Base-by-base conservation (phyloP, 2,888 invertebrate species). In the Cyclophora punctaria region DNA sequence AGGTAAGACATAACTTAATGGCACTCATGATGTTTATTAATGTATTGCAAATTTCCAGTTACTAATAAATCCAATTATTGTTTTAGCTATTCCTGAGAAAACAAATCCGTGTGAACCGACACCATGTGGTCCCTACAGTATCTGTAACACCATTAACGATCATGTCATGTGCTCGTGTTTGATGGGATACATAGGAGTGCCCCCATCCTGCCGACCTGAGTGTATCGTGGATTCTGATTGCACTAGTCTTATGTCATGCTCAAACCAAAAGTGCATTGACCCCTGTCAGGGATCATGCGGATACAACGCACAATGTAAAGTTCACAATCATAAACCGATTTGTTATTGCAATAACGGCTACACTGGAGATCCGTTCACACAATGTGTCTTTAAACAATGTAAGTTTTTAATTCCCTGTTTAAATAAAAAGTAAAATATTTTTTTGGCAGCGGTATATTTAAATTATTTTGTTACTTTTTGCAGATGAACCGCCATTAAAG, bases 221-320 rank as follows among this genome's bases (percentile, higher is more conserved):
- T 96, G 96, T 78, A 91, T 95, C 7, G 91, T 95, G 3, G 95
- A 93, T 72, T 92, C 95, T 0, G 96, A 96, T 66, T 96, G 96
- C 71, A 84, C 93, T 37, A 91, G 91, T 57, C 89, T 94, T 59
- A 90, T 90, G 67, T 93, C 95, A 5, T 96, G 96, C 67, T 91
- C 93, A 3, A 94, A 94, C 69, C 92, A 92, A 57, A 95, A 93
- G 76, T 96, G 96, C 67, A 85, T 92, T 3, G 93, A 96, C 68
- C 95, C 96, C 41, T 96, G 96, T 64, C 90, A 91, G 20, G 95
- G 95, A 41, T 91, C 93, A 6, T 96, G 96, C 59, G 96, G 96
- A 53, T 89, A 93, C 59, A 90, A 91, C 47, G 94, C 97, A 1
- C 85, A 92, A 60, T 97, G 97, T 69, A 90, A 91, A 66, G 93